These are phyloP conservation scores for Brachypteracias leptosomus DNA, from an alignment of 2,113 vertebrate species.

Conservation along the genomic window DNA sequence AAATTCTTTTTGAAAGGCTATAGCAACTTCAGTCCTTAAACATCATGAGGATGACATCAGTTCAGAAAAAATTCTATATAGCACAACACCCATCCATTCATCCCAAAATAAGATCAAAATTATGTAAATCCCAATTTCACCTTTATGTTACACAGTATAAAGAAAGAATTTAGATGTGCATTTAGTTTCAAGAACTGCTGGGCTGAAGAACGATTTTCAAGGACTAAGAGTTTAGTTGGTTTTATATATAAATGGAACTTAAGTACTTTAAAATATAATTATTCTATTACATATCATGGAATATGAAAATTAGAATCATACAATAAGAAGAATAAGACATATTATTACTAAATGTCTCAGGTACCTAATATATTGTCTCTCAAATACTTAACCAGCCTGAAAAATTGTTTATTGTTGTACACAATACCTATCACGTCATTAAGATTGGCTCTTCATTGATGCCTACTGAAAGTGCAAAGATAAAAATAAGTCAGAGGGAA, in stretches of 20 bases:
- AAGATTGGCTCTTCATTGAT: background rate
- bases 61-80: background rate
- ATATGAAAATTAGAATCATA: background rate
- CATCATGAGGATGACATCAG: fast-evolving
- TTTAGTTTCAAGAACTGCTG: background rate
- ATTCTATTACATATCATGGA: background rate
- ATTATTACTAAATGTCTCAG: background rate
- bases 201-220: background rate
- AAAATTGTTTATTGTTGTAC: background rate
- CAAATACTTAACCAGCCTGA: background rate
- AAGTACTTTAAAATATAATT: background rate
- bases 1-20: background rate
- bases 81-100: fast-evolving
- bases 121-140: background rate
- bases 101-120: background rate
- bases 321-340: background rate
- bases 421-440: fast-evolving
- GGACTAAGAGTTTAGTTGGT: background rate
- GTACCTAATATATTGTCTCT: background rate
- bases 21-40: background rate
- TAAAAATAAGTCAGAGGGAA: background rate
- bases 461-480: background rate
- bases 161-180: background rate
- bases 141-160: background rate
- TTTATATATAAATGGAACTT: background rate